Evolutionary conservation across 1,140 invertebrate genomes (phyloP).

Genomic region (Sogatella furcifera): DNA sequence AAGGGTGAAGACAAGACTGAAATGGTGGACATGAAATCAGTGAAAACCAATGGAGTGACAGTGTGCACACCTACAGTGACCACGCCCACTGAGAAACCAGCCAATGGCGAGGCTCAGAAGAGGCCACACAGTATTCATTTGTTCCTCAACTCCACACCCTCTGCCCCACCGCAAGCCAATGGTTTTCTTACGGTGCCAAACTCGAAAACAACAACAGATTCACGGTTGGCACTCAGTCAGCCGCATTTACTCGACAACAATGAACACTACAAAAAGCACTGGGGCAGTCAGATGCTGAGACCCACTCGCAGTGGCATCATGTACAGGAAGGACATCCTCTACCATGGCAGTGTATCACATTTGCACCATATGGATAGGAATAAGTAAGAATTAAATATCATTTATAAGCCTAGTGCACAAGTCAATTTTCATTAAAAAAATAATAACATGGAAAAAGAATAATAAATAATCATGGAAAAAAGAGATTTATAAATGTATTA

Average conservation of each 20-base stretch:
- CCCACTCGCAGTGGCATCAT: constrained; percentile 51
- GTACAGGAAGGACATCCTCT: constrained; percentile 76
- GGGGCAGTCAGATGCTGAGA: constrained; percentile 1
- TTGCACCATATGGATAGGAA: not conserved
- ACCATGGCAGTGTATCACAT: constrained; percentile 56
- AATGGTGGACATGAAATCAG: constrained; percentile 5
- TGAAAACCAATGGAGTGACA: not conserved
- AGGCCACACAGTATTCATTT: constrained; percentile 20
- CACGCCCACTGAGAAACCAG: not conserved
- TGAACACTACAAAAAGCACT: not conserved
- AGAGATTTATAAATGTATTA: no score
- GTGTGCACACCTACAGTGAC: not conserved
- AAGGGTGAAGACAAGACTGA: not conserved
- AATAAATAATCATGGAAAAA: no score
- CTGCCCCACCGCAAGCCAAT: not conserved
- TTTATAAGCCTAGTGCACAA: no score
- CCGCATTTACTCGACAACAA: constrained; percentile 30
- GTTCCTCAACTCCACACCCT: not conserved
- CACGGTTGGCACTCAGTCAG: constrained; percentile 47
- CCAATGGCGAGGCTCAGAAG: constrained; percentile 4
- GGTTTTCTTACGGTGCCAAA: constrained; percentile 25
- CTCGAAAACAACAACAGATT: constrained; percentile 6
- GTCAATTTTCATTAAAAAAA: no score
- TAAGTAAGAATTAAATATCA: not conserved
- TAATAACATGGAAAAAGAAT: no score